Conservation (phyloP, 2,888 invertebrate genomes). For the Dasypogon diadema region DNA sequence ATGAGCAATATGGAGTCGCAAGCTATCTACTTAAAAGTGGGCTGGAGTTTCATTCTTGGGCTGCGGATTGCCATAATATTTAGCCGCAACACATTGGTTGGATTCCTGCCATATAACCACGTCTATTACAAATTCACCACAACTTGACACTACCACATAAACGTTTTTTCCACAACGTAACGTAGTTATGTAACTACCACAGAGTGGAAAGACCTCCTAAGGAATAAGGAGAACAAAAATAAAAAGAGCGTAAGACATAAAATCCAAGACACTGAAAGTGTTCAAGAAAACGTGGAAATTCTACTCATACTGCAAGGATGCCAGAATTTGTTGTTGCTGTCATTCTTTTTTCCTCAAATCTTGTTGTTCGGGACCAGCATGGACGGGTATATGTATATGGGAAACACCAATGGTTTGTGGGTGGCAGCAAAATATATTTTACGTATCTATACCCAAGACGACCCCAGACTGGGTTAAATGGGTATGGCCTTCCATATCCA, state of each 20-base stretch:
- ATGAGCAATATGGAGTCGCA: not conserved
- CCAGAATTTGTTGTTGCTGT: slow-evolving; percentile 32
- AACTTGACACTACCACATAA: slow-evolving; percentile 27
- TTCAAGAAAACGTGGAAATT: slow-evolving; percentile 35
- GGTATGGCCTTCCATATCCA: slow-evolving; percentile 60
- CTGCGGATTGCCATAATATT: slow-evolving; percentile 61
- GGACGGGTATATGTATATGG: slow-evolving; percentile 35
- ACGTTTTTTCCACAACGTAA: slow-evolving; percentile 11
- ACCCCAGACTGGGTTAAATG: slow-evolving; percentile 42
- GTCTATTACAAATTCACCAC: slow-evolving; percentile 52
- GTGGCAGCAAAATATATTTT: slow-evolving; percentile 52
- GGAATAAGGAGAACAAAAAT: not conserved
- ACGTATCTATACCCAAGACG: slow-evolving; percentile 48
- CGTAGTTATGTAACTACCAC: slow-evolving; percentile 44
- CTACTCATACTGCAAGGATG: slow-evolving; percentile 37
- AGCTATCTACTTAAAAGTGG: slow-evolving; percentile 51
- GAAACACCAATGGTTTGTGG: slow-evolving; percentile 52
- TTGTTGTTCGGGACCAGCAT: slow-evolving; percentile 6
- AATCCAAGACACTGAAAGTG: slow-evolving; percentile 41
- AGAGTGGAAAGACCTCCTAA: slow-evolving; percentile 27
- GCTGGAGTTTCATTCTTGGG: slow-evolving; percentile 55
- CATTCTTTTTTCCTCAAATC: slow-evolving; percentile 23
- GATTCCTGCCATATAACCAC: slow-evolving; percentile 59
- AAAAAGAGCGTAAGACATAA: slow-evolving; percentile 43
- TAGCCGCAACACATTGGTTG: slow-evolving; percentile 62